These are phyloP conservation scores for Cottoperca gobio DNA, from an alignment of 2,797 vertebrate species.

Conservation along the genomic window DNA sequence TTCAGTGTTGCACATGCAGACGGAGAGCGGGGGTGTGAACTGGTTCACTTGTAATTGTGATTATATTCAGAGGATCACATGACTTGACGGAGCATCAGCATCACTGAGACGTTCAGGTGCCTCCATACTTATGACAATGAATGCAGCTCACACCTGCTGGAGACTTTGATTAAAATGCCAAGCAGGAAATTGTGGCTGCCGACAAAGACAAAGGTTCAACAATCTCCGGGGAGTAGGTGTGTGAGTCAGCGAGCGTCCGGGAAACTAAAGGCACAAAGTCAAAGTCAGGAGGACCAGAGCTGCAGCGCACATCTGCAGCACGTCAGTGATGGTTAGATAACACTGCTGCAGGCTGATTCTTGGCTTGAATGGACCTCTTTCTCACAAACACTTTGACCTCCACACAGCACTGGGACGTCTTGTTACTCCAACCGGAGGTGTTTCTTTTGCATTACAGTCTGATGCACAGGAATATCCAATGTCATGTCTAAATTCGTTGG, in stretches of 20 bases:
- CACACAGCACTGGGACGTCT: background rate
- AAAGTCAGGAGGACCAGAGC: background rate
- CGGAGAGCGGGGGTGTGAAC: too few species aligned
- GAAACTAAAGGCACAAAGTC: conserved; percentile 1
- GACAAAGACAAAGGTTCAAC: background rate
- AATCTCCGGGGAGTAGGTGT: conserved; percentile 5
- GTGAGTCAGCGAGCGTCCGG: conserved; percentile 11
- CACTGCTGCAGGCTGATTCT: background rate
- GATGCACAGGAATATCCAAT: background rate
- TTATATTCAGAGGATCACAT: too few species aligned
- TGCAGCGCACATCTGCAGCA: conserved; percentile 10
- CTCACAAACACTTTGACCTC: too few species aligned
- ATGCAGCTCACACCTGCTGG: background rate
- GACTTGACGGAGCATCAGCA: background rate
- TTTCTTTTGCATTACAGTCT: background rate
- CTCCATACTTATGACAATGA: background rate
- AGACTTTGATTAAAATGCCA: background rate
- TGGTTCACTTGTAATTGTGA: too few species aligned
- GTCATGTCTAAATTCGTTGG: too few species aligned
- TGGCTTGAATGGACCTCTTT: too few species aligned
- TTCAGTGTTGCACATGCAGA: too few species aligned
- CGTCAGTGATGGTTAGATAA: background rate
- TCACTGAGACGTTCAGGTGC: background rate
- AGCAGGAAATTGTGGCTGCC: conserved; percentile 32
- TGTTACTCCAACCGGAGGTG: background rate